phyloP scores from a whole-genome alignment of 2,888 invertebrate species.

The Calameuta filiformis region DNA sequence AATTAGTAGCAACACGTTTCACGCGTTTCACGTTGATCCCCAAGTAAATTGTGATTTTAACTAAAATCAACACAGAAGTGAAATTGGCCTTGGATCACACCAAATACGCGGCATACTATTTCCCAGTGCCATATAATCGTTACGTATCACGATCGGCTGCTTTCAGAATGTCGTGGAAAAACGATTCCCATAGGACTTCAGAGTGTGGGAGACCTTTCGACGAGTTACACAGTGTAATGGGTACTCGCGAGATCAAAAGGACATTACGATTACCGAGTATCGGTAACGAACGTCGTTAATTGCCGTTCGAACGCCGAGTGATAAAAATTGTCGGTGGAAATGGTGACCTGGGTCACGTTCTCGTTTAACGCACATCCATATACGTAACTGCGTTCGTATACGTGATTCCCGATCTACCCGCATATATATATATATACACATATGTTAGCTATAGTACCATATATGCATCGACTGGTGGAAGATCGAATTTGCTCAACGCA shows the following conservation, averaged over 20 bases:
- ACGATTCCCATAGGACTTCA: background rate
- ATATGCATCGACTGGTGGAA: background rate
- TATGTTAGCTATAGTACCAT: background rate
- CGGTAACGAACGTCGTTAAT: slow-evolving; percentile 1
- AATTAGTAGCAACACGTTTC: background rate
- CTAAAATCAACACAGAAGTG: background rate
- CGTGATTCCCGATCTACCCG: too few relatives aligned
- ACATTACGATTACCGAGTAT: background rate
- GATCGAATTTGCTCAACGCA: background rate
- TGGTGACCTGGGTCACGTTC: background rate
- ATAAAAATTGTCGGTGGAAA: background rate
- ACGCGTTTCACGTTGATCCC: background rate
- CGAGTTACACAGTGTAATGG: background rate
- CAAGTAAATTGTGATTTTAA: background rate
- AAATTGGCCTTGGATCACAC: background rate
- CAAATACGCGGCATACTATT: background rate
- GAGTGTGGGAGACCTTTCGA: background rate
- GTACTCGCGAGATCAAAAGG: background rate
- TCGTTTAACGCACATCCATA: background rate
- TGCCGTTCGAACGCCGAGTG: background rate
- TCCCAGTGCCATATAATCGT: background rate
- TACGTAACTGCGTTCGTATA: background rate
- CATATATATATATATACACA: too few relatives aligned
- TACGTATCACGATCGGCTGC: background rate
- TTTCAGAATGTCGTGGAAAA: background rate